Base-by-base conservation (phyloP, 2,113 vertebrate genomes). In the Solea senegalensis region DNA sequence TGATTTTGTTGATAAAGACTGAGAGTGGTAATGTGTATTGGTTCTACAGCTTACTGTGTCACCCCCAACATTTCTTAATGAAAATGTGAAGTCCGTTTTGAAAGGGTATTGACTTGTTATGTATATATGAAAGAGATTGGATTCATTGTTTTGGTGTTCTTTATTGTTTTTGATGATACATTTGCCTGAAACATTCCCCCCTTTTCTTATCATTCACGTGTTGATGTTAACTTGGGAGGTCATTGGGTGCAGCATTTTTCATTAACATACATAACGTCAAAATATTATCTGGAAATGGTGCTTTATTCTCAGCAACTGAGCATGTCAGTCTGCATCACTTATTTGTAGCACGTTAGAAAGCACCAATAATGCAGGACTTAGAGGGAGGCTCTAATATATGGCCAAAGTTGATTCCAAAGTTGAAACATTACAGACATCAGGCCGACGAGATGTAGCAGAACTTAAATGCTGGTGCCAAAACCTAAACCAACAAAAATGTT, bases 21-120 rank as follows among this genome's bases (percentile, higher is more conserved):
- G 44, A 80, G 39, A 73, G 58, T 66, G 59, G 27, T 73, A 63
- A 72, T 65, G 57, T 60, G 51, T 61, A 63, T 49, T 69, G 67
- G 55, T 73, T 85, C 78, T 72, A 81, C 56, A 81, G 46, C 2
- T 85, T 70, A 64, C 53, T 79, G 45, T 86, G 73, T 82, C 76
- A 66, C 54, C 76, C 86, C 5, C 48, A 21, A 59, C 41, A 65
- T 59, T 74, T 68, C 26, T 75, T 60, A 69, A 57, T 61, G 57
- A 63, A 71, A 67, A 85, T 76, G 48, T 82, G 49, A 82, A 76
- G 8, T 64, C 13, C 21, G 21, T 69, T 86, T 72, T 63, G 7
- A 63, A 69, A 69, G 26, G 70, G 53, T 57, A 60, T 71, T 58
- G 64, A 76, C 49, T 53, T 75, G 46, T 71, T 8, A 48, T 88